Conservation (phyloP, 2,797 vertebrate genomes). For the Aphelocoma californica region DNA sequence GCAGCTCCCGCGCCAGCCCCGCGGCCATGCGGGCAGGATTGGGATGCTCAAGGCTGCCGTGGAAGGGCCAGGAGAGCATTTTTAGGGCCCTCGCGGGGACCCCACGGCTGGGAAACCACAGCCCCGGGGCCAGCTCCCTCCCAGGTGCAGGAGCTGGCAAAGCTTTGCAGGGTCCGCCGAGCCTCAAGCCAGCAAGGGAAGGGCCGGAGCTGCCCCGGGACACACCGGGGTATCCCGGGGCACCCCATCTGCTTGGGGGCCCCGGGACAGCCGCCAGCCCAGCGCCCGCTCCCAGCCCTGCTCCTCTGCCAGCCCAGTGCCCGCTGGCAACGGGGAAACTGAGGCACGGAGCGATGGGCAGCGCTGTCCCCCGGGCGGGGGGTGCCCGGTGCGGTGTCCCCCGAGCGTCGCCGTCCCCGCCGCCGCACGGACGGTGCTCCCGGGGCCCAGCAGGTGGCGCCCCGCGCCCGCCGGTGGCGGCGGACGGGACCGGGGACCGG, state of each 20-base stretch:
- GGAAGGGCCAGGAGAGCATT: accelerated
- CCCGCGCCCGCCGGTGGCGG: background rate
- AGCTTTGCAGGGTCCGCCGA: background rate
- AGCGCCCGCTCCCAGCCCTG: background rate
- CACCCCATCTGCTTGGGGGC: background rate
- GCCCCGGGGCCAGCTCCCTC: background rate
- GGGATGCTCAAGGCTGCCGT: background rate
- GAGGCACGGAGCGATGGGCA: background rate
- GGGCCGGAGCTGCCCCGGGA: background rate
- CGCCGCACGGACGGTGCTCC: background rate
- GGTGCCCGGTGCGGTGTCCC: background rate
- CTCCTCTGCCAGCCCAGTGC: background rate
- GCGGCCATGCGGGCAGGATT: accelerated
- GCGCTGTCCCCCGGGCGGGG: background rate
- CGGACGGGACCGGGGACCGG: background rate
- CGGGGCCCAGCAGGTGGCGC: slow-evolving; percentile 17
- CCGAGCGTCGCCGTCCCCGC: background rate
- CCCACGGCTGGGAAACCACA: background rate
- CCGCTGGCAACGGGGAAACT: background rate
- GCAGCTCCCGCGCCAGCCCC: background rate
- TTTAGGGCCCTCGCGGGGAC: accelerated
- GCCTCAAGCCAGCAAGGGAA: background rate
- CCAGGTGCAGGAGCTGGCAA: background rate
- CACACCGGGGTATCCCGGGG: background rate
- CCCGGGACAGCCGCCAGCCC: background rate